Conservation (phyloP, 2,113 vertebrate species). For the Oostethus manadensis region DNA sequence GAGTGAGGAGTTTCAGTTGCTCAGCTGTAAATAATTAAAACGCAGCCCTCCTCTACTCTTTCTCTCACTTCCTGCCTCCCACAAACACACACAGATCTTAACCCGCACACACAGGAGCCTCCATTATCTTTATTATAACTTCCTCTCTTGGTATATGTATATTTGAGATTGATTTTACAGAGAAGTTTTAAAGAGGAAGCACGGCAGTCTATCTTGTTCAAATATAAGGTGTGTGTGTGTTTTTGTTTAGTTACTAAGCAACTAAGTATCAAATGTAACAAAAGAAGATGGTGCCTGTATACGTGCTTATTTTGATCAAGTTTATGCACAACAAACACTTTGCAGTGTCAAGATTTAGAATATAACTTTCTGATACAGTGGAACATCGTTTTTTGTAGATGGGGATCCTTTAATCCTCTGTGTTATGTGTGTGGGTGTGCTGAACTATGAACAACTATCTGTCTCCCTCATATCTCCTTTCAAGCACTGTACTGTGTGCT, state of each 20-base stretch:
- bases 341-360: neutral
- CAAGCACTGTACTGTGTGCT: no score
- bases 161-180: constrained; percentile 51
- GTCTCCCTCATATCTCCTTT: no score
- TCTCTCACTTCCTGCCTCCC: constrained; percentile 11
- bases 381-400: no score
- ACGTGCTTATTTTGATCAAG: neutral
- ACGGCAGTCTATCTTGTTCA: constrained; percentile 52
- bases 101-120: constrained; percentile 35
- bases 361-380: neutral
- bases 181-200: constrained; percentile 32
- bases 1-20: constrained; percentile 43
- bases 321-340: neutral
- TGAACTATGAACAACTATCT: no score
- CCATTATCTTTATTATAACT: constrained; percentile 57
- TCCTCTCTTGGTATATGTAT: constrained; percentile 42
- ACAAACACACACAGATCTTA: constrained; percentile 12
- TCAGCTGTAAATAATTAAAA: constrained; percentile 78
- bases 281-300: neutral
- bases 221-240: constrained; percentile 25
- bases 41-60: constrained; percentile 31
- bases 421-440: no score
- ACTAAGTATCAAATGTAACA: neutral
- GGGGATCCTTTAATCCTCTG: no score
- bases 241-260: neutral